These are phyloP conservation scores for Larimichthys polyactis DNA, from an alignment of 2,113 vertebrate genomes.

Conservation along the genomic window DNA sequence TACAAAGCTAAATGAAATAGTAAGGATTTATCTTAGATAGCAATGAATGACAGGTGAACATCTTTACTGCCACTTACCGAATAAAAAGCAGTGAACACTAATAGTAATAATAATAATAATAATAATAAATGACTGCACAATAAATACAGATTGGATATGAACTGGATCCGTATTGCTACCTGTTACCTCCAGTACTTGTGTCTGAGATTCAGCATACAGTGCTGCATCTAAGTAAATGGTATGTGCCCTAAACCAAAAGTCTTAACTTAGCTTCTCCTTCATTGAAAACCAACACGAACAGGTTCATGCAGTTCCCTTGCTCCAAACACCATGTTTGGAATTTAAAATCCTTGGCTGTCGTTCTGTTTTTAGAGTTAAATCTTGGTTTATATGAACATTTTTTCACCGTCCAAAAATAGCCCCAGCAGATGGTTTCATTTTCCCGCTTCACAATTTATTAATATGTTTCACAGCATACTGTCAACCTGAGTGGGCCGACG, in stretches of 20 bases:
- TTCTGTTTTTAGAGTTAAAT: slow-evolving; percentile 4
- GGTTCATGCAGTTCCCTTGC: background rate
- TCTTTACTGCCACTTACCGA: no score
- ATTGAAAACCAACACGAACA: slow-evolving; percentile 15
- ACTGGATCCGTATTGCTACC: background rate
- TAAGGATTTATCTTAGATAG: no score
- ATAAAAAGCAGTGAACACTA: no score
- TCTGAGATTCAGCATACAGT: background rate
- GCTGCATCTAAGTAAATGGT: slow-evolving; percentile 10
- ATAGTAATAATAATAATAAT: no score
- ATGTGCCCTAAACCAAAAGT: background rate
- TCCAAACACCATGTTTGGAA: slow-evolving; percentile 2
- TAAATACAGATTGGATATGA: background rate
- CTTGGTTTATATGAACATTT: background rate
- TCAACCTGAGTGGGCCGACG: background rate
- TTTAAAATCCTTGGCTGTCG: background rate
- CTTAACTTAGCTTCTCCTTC: slow-evolving; percentile 7
- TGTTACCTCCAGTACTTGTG: no score
- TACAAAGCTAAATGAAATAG: no score
- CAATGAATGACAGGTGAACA: background rate
- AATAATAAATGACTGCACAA: no score
- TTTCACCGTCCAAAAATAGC: background rate
- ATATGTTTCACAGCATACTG: background rate
- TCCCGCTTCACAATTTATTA: background rate
- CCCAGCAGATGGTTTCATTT: background rate